These are phyloP conservation scores for Halictus quadricinctus DNA, from an alignment of 2,888 invertebrate genomes.

Conservation along the genomic window DNA sequence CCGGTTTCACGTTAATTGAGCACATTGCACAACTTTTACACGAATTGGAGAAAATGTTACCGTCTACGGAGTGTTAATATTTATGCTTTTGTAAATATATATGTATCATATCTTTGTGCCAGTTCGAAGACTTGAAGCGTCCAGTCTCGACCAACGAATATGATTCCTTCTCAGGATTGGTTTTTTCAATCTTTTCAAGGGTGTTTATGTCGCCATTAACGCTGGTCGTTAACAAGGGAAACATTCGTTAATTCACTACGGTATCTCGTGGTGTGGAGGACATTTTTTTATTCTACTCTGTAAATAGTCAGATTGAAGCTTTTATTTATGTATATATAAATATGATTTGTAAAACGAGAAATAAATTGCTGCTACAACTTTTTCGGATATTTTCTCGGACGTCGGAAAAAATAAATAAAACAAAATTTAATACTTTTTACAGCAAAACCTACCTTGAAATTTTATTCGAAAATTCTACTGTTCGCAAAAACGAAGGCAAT, in stretches of 20 bases:
- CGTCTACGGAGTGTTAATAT: conserved; percentile 49
- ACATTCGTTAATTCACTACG: conserved; percentile 26
- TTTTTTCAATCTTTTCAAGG: conserved; percentile 10
- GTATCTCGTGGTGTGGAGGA: conserved; percentile 9
- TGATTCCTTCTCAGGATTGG: conserved; percentile 2
- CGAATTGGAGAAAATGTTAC: conserved; percentile 70
- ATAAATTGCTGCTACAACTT: conserved; percentile 52
- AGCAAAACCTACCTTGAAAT: neutral
- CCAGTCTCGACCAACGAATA: conserved; percentile 28
- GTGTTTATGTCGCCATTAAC: conserved; percentile 27
- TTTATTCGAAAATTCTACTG: neutral
- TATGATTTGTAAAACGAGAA: conserved; percentile 55
- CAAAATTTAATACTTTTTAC: neutral
- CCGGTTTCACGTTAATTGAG: conserved; percentile 70
- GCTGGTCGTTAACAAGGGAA: conserved; percentile 43
- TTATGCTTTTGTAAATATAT: conserved; percentile 24
- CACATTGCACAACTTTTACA: conserved; percentile 72
- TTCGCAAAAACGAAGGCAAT: neutral
- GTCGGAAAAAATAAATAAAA: neutral
- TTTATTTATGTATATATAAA: conserved; percentile 63
- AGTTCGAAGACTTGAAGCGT: conserved; percentile 15
- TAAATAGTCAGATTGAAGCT: conserved; percentile 59
- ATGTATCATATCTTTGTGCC: conserved; percentile 3
- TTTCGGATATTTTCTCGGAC: neutral
- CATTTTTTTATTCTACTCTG: conserved; percentile 57